phyloP scores from a whole-genome alignment of 2,113 vertebrate genomes.

The Podocnemis expansa region DNA sequence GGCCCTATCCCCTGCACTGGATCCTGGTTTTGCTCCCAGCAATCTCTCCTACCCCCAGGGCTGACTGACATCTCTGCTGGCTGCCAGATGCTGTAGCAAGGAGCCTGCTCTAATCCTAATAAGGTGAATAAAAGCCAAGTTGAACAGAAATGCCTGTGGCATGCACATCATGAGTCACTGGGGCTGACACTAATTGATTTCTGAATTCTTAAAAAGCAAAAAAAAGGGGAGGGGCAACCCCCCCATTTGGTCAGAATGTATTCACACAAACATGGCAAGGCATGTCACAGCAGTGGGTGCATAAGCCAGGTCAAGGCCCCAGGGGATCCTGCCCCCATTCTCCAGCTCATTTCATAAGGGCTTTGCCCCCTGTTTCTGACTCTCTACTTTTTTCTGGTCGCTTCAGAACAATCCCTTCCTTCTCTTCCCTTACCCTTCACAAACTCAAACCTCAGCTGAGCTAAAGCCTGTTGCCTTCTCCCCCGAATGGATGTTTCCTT shows the following conservation, averaged over 20 bases:
- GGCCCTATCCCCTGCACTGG: background rate
- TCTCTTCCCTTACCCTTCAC: too few relatives aligned
- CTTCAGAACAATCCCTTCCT: background rate
- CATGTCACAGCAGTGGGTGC: background rate
- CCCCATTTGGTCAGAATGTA: background rate
- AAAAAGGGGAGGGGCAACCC: background rate
- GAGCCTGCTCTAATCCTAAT: background rate
- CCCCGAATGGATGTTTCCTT: background rate
- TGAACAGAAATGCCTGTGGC: background rate
- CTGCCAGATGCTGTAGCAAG: background rate
- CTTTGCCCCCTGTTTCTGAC: background rate
- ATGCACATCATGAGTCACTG: background rate
- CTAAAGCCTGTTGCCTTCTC: background rate
- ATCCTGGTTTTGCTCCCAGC: background rate
- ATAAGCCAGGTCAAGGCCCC: background rate
- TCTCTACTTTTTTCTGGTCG: too few relatives aligned
- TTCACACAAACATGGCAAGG: background rate
- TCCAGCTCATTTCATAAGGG: too few relatives aligned
- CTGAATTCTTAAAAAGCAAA: background rate
- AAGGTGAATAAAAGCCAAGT: background rate
- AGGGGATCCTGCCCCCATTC: background rate
- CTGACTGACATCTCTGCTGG: background rate
- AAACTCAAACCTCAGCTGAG: background rate
- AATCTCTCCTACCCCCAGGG: background rate
- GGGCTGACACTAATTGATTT: background rate